phyloP scores from a whole-genome alignment of 2,113 vertebrate species.

The Mesembrinibis cayennensis region DNA sequence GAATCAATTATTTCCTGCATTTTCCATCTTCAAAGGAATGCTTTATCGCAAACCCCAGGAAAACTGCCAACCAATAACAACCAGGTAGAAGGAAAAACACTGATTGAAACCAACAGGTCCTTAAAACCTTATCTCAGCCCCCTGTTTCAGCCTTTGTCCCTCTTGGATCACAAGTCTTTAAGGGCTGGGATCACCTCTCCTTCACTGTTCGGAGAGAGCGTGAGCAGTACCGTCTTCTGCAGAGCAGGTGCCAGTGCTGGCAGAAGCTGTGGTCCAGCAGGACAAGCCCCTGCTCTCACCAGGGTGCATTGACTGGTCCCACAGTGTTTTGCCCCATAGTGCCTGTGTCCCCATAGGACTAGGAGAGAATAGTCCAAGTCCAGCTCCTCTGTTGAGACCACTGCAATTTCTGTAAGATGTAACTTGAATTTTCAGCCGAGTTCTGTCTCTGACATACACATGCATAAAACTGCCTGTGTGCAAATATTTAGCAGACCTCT shows the following conservation, averaged over 20 bases:
- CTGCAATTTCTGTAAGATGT: not conserved
- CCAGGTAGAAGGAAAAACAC: not conserved
- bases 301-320: not conserved
- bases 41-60: not conserved
- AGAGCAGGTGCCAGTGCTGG: not conserved
- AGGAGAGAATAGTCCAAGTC: not conserved
- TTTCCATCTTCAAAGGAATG: not conserved
- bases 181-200: not conserved
- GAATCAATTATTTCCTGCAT: not conserved
- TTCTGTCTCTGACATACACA: not conserved
- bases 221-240: not conserved
- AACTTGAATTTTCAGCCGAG: not conserved
- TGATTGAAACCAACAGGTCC: not conserved
- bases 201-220: not conserved
- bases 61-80: not conserved
- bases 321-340: accelerated
- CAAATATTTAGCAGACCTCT: not conserved
- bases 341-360: not conserved
- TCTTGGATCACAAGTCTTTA: not conserved
- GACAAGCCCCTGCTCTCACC: not conserved
- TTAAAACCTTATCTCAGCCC: not conserved
- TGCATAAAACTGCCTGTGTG: not conserved
- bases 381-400: not conserved
- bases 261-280: not conserved
- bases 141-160: not conserved